These are phyloP conservation scores for Acanthopleura granulata DNA, from an alignment of 2,888 invertebrate species.

Conservation along the genomic window DNA sequence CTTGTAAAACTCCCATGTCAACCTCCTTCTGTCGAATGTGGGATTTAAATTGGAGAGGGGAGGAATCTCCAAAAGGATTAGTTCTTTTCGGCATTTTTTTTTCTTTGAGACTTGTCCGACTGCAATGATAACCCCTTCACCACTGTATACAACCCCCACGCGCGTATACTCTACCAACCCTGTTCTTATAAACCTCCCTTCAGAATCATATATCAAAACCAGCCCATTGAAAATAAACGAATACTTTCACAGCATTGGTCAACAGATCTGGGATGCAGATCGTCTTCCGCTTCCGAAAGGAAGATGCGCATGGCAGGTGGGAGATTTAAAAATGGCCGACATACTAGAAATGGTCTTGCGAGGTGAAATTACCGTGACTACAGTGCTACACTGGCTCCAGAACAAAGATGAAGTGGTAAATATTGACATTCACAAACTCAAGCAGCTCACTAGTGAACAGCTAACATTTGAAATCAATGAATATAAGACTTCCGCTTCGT, in stretches of 20 bases:
- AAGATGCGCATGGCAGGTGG: constrained; percentile 8
- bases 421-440: neutral
- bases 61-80: constrained; percentile 59
- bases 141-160: too few relatives aligned
- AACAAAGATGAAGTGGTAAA: constrained; percentile 23
- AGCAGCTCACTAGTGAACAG: too few relatives aligned
- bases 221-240: too few relatives aligned
- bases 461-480: too few relatives aligned
- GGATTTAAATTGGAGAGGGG: constrained; percentile 57
- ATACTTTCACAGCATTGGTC: too few relatives aligned
- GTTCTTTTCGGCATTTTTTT: constrained; percentile 54
- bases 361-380: constrained; percentile 31
- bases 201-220: too few relatives aligned
- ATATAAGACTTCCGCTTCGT: too few relatives aligned
- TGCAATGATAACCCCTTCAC: too few relatives aligned
- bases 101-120: neutral
- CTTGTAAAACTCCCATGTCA: constrained; percentile 44
- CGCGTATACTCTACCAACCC: too few relatives aligned
- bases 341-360: constrained; percentile 39
- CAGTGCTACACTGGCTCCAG: constrained; percentile 39
- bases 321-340: constrained; percentile 40
- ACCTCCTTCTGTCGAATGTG: constrained; percentile 54
- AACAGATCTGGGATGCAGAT: too few relatives aligned
- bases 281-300: too few relatives aligned
- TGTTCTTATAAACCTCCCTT: too few relatives aligned